Percentiles rank a stretch among this genome's conserved stretches.
phyloP scores from a whole-genome alignment of 2,888 invertebrate species.

The Ypsolopha scabrella region DNA sequence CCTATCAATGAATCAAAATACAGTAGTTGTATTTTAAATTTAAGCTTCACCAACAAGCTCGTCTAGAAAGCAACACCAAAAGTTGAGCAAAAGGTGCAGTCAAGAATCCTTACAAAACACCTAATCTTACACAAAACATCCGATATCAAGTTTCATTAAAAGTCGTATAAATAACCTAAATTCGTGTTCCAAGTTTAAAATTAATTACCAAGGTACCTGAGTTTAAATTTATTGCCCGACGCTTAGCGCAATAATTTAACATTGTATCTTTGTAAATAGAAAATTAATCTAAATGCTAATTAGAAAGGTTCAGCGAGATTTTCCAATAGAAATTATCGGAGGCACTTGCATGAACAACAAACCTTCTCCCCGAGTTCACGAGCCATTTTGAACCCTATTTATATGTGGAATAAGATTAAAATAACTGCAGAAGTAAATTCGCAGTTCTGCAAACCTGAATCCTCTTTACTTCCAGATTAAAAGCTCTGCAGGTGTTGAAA shows the following conservation, averaged over 20 bases:
- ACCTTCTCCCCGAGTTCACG: not conserved
- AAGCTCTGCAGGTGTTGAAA: not conserved
- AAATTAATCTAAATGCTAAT: conserved; percentile 5
- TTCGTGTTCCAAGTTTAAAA: no score
- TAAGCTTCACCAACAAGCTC: no score
- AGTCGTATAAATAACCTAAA: no score
- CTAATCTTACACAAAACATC: no score
- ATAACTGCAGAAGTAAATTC: not conserved
- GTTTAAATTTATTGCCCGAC: no score
- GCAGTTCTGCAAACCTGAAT: not conserved
- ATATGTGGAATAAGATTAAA: not conserved
- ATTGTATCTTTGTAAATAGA: not conserved
- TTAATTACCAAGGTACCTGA: no score
- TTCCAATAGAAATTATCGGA: not conserved
- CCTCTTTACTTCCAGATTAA: not conserved
- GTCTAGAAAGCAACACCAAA: no score
- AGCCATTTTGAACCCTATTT: not conserved
- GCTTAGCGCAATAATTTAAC: not conserved
- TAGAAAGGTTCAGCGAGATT: not conserved
- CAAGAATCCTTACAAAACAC: no score
- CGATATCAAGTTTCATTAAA: no score
- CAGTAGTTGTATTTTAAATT: no score
- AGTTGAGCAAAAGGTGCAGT: no score
- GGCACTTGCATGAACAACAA: not conserved
- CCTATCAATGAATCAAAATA: no score